phyloP scores from a whole-genome alignment of 2,888 invertebrate species.

The Deroplatys truncata region DNA sequence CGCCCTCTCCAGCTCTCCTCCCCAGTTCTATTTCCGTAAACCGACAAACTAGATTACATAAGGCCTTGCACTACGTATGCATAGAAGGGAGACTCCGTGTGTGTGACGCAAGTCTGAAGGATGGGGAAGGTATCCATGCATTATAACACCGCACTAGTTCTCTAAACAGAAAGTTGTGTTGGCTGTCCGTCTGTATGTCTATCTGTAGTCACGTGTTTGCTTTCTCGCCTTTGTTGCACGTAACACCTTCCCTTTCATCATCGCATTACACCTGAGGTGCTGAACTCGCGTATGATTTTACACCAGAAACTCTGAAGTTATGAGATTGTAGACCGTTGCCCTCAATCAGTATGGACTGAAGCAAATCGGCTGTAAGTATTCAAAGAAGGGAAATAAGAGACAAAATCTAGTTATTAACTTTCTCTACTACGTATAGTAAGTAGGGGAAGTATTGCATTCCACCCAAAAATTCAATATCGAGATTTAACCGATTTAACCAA shows the following conservation, averaged over 20 bases:
- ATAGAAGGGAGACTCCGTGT: neutral
- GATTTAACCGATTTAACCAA: no score
- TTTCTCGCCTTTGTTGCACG: neutral
- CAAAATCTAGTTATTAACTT: no score
- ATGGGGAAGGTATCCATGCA: neutral
- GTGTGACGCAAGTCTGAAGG: neutral
- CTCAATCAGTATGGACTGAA: no score
- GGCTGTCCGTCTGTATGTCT: neutral
- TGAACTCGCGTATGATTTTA: no score
- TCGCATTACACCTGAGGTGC: no score
- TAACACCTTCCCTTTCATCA: neutral
- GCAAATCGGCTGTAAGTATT: no score
- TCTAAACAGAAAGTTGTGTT: neutral
- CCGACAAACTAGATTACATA: constrained; percentile 12
- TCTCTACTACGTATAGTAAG: no score
- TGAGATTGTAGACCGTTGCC: no score
- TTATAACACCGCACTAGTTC: neutral
- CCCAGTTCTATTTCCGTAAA: constrained; percentile 6
- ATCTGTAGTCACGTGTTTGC: neutral
- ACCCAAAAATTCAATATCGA: no score
- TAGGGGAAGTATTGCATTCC: no score
- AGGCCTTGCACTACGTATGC: neutral
- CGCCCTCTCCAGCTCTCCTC: neutral
- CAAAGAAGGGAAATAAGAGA: no score
- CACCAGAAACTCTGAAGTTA: no score